Conservation (phyloP, 2,113 vertebrate genomes). For the Nerophis lumbriciformis region DNA sequence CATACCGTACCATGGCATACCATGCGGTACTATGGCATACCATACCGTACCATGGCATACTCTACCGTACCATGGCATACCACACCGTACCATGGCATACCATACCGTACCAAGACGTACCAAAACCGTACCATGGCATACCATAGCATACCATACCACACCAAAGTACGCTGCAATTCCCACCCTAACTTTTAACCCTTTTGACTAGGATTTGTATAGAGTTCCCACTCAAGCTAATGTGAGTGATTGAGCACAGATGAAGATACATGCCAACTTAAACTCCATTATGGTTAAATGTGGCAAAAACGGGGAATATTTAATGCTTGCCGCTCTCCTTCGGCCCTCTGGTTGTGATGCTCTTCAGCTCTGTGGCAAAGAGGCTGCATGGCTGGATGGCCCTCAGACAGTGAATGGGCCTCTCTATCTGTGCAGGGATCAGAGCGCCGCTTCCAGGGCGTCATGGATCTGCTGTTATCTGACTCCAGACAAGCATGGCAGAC, state of each 20-base stretch:
- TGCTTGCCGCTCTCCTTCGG: slow-evolving; percentile 26
- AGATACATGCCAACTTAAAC: background rate
- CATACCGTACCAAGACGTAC: no score
- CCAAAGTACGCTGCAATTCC: no score
- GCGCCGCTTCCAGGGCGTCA: slow-evolving; percentile 68
- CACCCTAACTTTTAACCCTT: no score
- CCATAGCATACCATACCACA: no score
- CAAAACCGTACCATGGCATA: no score
- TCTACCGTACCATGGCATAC: no score
- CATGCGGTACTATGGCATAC: no score
- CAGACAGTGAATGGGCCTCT: slow-evolving; percentile 58
- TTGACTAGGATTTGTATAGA: no score
- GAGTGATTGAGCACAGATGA: background rate
- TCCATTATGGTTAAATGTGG: slow-evolving; percentile 2
- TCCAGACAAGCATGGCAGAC: slow-evolving; percentile 66
- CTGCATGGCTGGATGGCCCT: slow-evolving; percentile 35
- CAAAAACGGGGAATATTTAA: slow-evolving; percentile 10
- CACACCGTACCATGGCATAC: no score
- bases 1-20: no score
- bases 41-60: no score
- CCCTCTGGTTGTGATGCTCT: slow-evolving; percentile 45
- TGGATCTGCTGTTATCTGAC: slow-evolving; percentile 71
- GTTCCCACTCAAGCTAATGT: background rate
- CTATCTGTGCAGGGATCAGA: slow-evolving; percentile 66
- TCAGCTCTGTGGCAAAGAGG: slow-evolving; percentile 25